Base-by-base conservation (phyloP, 2,797 vertebrate species). In the Squalus acanthias region DNA sequence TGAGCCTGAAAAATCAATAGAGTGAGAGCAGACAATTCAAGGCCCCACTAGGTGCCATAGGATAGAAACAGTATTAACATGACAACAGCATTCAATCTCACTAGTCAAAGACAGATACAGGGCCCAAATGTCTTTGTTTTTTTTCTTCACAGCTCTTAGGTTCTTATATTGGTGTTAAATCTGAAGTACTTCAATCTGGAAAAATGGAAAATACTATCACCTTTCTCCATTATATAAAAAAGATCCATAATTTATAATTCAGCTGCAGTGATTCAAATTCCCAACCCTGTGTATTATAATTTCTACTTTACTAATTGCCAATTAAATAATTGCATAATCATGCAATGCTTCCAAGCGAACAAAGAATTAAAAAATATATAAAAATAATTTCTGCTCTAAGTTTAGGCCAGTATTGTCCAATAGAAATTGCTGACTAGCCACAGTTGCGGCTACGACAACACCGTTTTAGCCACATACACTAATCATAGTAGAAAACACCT, bases 1-100 rank as follows among this genome's bases (percentile, higher is more conserved):
- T 82, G 95, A 96, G 96, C 8, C 96, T 97, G 91, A 96, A 97
- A 97, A 97, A 97, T 97, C 95, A 93, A 96, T 95, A 96, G 74
- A 96, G 69, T 96, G 96, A 97, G 82, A 97, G 92, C 97, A 97
- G 57, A 96, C 26, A 95, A 96, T 97, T 33, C 91, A 96, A 96
- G 96, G 96, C 20, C 96, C 97, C 63, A 74, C 10, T 96, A 20
- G 97, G 85, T 12, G 96, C 24, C 88, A 96, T 96, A 96, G 89
- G 96, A 96, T 22, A 70, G 46, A 96, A 96, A 96, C 85, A 0
- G 3, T n/a, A 96, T 94, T 67, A 96, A 50, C 95, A 9, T 95
- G 96, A 97, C 92, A 97, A 96, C 26, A 96, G 46, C 12, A 65
- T n/a, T 63, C 96, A 97, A 96, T 93, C 92, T 96, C 0, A 13